A percentile compares a stretch with the other conserved stretches of the same genome.
Evolutionary conservation across 1,140 invertebrate species (phyloP).

Genomic region (Asbolus verrucosus): DNA sequence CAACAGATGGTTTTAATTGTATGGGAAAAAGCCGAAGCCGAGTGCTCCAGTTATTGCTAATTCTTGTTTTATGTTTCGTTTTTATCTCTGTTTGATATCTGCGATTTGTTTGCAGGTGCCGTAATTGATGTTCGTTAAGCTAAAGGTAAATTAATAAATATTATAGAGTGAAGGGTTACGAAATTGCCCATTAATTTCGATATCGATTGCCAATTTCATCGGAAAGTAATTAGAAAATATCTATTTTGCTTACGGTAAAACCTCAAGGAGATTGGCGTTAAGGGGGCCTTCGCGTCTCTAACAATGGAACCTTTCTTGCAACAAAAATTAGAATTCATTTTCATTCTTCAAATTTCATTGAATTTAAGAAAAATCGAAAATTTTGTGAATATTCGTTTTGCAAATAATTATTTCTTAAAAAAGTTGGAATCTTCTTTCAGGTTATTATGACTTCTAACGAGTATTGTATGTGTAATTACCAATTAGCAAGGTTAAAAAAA

Average conservation of each 20-base stretch:
- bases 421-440: no score
- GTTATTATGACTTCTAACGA: no score
- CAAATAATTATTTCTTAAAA: no score
- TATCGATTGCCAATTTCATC: neutral
- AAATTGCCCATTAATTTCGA: conserved; percentile 2
- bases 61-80: neutral
- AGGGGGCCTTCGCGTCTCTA: no score
- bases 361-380: no score
- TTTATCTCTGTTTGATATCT: conserved; percentile 8
- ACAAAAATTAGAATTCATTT: no score
- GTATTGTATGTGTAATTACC: no score
- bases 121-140: neutral
- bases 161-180: neutral
- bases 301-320: no score
- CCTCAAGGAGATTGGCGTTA: neutral
- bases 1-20: conserved; percentile 17
- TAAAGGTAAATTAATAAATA: conserved; percentile 9
- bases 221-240: conserved; percentile 2
- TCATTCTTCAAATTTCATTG: no score
- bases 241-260: neutral
- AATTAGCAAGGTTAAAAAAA: no score
- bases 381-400: no score
- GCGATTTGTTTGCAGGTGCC: conserved; percentile 9
- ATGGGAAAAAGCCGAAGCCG: neutral
- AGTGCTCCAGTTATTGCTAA: neutral